These are phyloP conservation scores for Cydia pomonella DNA, from an alignment of 1,140 invertebrate genomes.

Conservation along the genomic window DNA sequence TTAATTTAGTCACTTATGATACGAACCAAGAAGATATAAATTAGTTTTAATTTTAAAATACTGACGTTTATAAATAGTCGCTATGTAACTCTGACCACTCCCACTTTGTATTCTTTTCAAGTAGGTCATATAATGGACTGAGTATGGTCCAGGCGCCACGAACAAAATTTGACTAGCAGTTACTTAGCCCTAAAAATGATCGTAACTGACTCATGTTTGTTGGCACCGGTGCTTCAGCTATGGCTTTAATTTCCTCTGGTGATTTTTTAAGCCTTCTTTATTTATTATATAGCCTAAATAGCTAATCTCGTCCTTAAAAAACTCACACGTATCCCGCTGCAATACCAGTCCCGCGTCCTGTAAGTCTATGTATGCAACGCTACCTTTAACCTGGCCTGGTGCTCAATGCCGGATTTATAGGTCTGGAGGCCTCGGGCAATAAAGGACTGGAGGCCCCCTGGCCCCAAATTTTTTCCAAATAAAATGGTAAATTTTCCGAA, in stretches of 20 bases:
- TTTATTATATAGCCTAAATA: conserved; percentile 58
- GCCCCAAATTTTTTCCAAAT: too few species aligned
- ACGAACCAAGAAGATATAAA: too few species aligned
- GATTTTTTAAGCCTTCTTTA: conserved; percentile 54
- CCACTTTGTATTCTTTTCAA: conserved; percentile 40
- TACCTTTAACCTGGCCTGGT: conserved; percentile 43
- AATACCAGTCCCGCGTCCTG: conserved; percentile 39
- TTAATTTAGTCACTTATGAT: too few species aligned
- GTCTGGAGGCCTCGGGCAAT: too few species aligned
- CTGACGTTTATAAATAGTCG: too few species aligned
- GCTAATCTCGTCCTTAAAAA: conserved; percentile 49
- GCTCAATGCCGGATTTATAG: too few species aligned
- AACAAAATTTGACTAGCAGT: conserved; percentile 73
- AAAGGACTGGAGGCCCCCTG: too few species aligned
- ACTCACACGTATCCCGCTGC: conserved; percentile 48
- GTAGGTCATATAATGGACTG: conserved; percentile 49
- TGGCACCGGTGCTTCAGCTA: conserved; percentile 52
- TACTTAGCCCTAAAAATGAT: conserved; percentile 69
- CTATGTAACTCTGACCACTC: conserved; percentile 41
- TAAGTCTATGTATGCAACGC: conserved; percentile 31
- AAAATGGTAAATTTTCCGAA: too few species aligned
- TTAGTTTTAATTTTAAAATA: too few species aligned
- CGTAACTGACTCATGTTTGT: conserved; percentile 55
- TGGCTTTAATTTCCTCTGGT: conserved; percentile 59
- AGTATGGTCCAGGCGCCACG: conserved; percentile 52